These are phyloP conservation scores for Polia nebulosa DNA, from an alignment of 2,888 invertebrate species.

Conservation along the genomic window DNA sequence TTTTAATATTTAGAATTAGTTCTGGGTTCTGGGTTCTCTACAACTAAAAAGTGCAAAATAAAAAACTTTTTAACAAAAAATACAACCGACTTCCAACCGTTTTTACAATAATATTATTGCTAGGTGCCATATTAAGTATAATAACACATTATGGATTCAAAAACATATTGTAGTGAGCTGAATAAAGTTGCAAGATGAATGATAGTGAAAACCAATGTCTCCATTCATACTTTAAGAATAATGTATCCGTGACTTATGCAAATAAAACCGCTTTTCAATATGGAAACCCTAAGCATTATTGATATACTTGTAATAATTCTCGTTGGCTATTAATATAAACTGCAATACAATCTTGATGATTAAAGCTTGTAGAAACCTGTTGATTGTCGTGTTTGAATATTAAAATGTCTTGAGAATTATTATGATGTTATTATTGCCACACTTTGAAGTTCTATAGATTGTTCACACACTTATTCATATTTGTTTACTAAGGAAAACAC, in stretches of 20 bases:
- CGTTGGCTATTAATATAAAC: slow-evolving; percentile 27
- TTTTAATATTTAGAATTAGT: too few species aligned
- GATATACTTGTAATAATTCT: slow-evolving; percentile 49
- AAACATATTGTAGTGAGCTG: slow-evolving; percentile 5
- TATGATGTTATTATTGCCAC: slow-evolving; percentile 10
- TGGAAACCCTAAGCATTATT: slow-evolving; percentile 20
- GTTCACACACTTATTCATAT: too few species aligned
- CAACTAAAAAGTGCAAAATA: too few species aligned
- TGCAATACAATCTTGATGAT: slow-evolving; percentile 23
- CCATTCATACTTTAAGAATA: slow-evolving; percentile 30
- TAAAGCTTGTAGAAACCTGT: slow-evolving; percentile 13
- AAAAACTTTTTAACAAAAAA: too few species aligned
- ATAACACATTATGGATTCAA: not conserved
- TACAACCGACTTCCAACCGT: too few species aligned
- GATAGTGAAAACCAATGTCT: slow-evolving; percentile 26
- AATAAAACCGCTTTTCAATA: slow-evolving; percentile 42
- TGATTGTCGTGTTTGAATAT: slow-evolving; percentile 22
- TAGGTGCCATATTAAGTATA: too few species aligned
- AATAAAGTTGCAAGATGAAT: slow-evolving; percentile 4
- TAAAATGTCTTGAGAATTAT: slow-evolving; percentile 18
- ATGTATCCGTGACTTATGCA: slow-evolving; percentile 37
- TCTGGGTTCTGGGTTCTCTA: too few species aligned
- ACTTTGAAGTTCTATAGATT: slow-evolving; percentile 14
- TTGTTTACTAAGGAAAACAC: not conserved
- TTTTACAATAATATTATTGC: too few species aligned